Evolutionary conservation across 1,140 invertebrate species (phyloP).

Genomic region (Hyles vespertilio): DNA sequence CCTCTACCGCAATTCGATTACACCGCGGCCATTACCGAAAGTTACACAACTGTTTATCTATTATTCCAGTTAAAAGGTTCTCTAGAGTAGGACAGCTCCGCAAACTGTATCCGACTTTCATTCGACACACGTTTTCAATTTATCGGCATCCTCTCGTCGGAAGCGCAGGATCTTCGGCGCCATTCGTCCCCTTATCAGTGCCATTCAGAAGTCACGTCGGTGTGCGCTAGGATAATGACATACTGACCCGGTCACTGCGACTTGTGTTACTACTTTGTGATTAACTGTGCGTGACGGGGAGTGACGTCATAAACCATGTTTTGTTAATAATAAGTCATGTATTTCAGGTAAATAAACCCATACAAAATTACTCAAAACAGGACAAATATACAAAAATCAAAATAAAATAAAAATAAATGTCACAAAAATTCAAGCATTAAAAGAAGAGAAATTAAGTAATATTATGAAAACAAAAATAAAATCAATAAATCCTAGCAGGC

Average conservation of each 20-base stretch:
- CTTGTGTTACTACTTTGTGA: too few species aligned
- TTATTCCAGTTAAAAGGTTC: slow-evolving; percentile 23
- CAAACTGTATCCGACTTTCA: slow-evolving; percentile 27
- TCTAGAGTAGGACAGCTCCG: slow-evolving; percentile 7
- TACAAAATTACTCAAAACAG: too few species aligned
- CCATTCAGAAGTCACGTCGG: slow-evolving; percentile 31
- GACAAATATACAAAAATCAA: too few species aligned
- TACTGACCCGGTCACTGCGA: slow-evolving; percentile 23
- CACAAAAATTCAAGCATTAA: too few species aligned
- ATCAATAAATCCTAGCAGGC: too few species aligned
- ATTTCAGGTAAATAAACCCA: too few species aligned
- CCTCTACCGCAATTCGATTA: background rate
- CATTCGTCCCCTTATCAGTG: slow-evolving; percentile 29
- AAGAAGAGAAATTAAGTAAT: too few species aligned
- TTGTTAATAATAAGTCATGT: too few species aligned
- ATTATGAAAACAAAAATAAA: too few species aligned
- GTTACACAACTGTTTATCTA: slow-evolving; percentile 15
- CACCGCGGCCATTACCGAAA: background rate
- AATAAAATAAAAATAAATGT: too few species aligned
- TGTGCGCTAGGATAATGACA: slow-evolving; percentile 4
- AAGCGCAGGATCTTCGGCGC: slow-evolving; percentile 31
- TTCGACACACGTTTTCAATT: slow-evolving; percentile 61
- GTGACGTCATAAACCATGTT: too few species aligned
- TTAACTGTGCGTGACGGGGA: too few species aligned
- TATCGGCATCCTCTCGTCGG: slow-evolving; percentile 40